Evolutionary conservation across 2,797 vertebrate genomes (phyloP).

Genomic region (Heteromormyrus szaboi): DNA sequence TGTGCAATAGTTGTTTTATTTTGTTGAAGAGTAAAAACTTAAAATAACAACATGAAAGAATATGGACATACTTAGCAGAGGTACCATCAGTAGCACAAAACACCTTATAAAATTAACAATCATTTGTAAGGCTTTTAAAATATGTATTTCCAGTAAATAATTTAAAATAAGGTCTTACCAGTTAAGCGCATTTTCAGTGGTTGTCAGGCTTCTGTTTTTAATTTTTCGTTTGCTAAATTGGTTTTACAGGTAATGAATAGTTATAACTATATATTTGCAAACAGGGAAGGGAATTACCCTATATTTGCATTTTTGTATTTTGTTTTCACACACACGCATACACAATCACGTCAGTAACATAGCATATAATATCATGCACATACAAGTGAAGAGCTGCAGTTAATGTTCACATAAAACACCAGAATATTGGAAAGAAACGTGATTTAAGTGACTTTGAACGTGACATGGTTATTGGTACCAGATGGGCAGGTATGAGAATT

Average conservation of each 20-base stretch:
- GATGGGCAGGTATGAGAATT: not conserved
- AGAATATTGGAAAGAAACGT: not conserved
- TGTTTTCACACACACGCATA: not conserved
- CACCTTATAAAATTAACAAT: not conserved
- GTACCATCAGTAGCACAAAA: not conserved
- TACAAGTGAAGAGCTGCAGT: not conserved
- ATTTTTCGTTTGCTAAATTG: not conserved
- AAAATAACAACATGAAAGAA: not conserved
- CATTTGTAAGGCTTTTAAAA: not conserved
- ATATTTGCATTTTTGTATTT: not conserved
- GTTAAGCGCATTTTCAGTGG: not conserved
- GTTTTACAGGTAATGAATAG: not conserved
- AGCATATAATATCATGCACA: not conserved
- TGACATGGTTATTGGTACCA: not conserved
- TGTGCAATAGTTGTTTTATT: not conserved
- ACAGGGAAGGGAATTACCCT: not conserved
- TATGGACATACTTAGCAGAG: not conserved
- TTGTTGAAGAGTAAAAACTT: not conserved
- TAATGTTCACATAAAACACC: not conserved
- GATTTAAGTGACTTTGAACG: not conserved
- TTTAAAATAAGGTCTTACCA: not conserved
- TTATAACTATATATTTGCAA: not conserved
- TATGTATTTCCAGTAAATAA: not conserved
- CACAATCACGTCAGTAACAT: not conserved
- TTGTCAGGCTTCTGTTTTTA: not conserved